A percentile compares a stretch with the other conserved stretches of the same genome.
Conservation (phyloP, 2,113 vertebrate species). For the Ptilorrhoa leucosticta region DNA sequence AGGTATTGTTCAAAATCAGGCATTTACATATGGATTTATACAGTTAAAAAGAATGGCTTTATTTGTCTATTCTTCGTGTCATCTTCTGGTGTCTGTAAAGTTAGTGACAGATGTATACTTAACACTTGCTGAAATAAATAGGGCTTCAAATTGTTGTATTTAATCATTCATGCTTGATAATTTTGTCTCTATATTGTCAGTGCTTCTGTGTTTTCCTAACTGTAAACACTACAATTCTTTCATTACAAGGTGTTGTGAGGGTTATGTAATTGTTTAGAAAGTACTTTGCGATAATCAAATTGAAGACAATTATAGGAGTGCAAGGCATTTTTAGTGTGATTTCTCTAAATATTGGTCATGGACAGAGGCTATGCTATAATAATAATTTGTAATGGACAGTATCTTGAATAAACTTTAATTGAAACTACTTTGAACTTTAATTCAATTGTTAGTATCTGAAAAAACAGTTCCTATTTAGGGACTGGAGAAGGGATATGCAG, state of each 20-base stretch:
- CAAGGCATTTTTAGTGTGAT: neutral
- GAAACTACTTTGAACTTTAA: neutral
- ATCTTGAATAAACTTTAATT: neutral
- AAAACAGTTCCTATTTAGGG: neutral
- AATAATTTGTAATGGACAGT: neutral
- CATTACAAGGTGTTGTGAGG: neutral
- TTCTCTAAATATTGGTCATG: neutral
- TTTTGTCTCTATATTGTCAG: neutral
- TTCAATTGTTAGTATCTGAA: neutral
- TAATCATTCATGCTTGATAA: neutral
- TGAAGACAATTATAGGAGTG: neutral
- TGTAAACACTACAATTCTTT: neutral
- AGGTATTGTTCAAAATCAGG: neutral
- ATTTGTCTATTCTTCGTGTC: neutral
- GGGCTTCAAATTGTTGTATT: neutral
- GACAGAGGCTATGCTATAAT: neutral
- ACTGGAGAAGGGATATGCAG: neutral
- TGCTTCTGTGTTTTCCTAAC: neutral
- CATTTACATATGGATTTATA: neutral
- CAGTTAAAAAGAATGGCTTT: neutral
- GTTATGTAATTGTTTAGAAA: neutral
- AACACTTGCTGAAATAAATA: neutral
- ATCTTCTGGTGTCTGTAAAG: neutral
- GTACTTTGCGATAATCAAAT: neutral
- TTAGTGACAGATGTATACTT: neutral